Evolutionary conservation across 2,888 invertebrate genomes (phyloP).

Genomic region (Lumbricus terrestris): DNA sequence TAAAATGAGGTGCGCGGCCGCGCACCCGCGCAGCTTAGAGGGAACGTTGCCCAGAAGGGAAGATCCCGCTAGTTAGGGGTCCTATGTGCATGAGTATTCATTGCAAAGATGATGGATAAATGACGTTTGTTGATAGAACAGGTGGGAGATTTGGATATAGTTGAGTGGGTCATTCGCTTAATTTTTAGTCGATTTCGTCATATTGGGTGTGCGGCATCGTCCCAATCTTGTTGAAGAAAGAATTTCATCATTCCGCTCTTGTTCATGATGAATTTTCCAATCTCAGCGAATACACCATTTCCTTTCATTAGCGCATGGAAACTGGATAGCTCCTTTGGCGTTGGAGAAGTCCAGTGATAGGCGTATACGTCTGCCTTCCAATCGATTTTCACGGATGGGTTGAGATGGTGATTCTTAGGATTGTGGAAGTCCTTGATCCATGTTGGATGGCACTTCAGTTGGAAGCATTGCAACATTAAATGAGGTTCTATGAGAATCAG

Average conservation of each 20-base stretch:
- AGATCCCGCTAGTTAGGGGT: too few relatives aligned
- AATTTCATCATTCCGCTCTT: background rate
- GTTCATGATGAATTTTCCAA: conserved; percentile 45
- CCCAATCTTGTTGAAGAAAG: background rate
- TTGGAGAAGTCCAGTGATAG: conserved; percentile 51
- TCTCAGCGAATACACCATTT: conserved; percentile 46
- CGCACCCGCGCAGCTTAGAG: too few relatives aligned
- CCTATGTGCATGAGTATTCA: too few relatives aligned
- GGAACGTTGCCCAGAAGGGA: too few relatives aligned
- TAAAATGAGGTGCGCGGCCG: too few relatives aligned
- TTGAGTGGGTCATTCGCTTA: too few relatives aligned
- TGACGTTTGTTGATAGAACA: too few relatives aligned
- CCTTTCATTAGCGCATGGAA: conserved; percentile 33
- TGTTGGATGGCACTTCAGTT: conserved; percentile 48
- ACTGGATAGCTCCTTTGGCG: conserved; percentile 44
- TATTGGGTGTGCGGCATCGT: background rate
- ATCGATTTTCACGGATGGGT: conserved; percentile 32
- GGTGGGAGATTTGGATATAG: too few relatives aligned
- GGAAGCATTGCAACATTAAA: conserved; percentile 48
- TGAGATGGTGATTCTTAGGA: conserved; percentile 37
- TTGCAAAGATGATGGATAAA: too few relatives aligned
- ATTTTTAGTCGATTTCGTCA: background rate
- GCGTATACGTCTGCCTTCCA: conserved; percentile 48
- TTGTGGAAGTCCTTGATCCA: conserved; percentile 44
- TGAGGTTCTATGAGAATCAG: conserved; percentile 44